Conservation (phyloP, 2,888 invertebrate genomes). For the Cryptops parisi region DNA sequence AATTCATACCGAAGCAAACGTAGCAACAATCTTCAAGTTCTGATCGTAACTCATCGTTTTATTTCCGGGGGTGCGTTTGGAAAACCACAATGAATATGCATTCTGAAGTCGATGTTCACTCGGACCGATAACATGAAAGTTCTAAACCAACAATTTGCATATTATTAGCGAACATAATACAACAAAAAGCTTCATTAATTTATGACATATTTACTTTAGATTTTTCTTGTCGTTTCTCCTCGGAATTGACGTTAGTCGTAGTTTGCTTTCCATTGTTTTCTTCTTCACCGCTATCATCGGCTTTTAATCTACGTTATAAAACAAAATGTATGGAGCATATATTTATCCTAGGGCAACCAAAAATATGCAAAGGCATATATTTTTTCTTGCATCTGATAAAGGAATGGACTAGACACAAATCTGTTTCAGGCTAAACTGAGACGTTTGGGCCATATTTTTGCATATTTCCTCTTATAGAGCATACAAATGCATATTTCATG, state of each 20-base stretch:
- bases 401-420: no score
- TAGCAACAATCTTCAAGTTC: conserved; percentile 63
- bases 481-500: no score
- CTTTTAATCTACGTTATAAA: conserved; percentile 36
- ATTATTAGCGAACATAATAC: conserved; percentile 33
- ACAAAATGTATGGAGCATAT: no score
- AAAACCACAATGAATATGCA: conserved; percentile 87
- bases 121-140: conserved; percentile 56
- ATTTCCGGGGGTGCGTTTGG: conserved; percentile 45
- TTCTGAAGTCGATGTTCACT: conserved; percentile 86
- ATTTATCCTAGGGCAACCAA: no score
- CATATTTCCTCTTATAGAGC: no score
- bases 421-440: no score
- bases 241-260: conserved; percentile 24
- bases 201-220: conserved; percentile 27
- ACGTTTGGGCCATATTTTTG: no score
- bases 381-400: no score
- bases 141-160: no score
- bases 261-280: conserved; percentile 28
- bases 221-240: conserved; percentile 13
- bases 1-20: conserved; percentile 35
- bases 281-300: conserved; percentile 50
- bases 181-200: conserved; percentile 20
- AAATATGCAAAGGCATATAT: no score
- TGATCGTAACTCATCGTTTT: conserved; percentile 46